Base-by-base conservation (phyloP, 2,113 vertebrate species). In the Leucosticte australis region DNA sequence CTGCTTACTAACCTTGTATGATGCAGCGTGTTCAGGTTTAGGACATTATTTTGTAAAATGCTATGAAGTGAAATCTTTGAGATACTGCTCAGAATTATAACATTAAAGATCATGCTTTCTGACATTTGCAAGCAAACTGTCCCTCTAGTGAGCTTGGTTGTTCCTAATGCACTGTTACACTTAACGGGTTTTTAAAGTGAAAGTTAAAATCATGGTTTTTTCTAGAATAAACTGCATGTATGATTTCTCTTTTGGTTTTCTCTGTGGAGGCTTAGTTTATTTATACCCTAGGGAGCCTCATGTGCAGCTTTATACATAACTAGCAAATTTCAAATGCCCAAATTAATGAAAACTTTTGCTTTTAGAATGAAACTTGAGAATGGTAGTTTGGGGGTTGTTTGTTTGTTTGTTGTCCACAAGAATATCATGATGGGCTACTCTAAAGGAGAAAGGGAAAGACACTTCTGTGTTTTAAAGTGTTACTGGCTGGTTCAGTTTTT, bases 401-500 rank as follows among this genome's bases (percentile, higher is more conserved):
- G 53, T 53, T 70, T 53, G 56, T 77, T 80, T 83, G 57, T 96
- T 94, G 33, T 92, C 87, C 35, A 96, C 75, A 56, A 47, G 87
- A 60, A 16, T 92, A 60, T 93, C 92, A 88, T 83, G 92, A 81
- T 76, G 87, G 70, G n/a, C 63, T 96, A 77, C 62, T 90, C 47
- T 89, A 77, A 91, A 96, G 96, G 78, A 89, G 91, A 96, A 91
- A 87, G 92, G 78, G 92, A 92, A 90, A 83, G 86, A 94, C 59
- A 93, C 65, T 96, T 94, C 24, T 71, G 9, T 92, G 74, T 89
- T 96, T 93, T 87, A 94, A 95, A 96, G 90, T 96, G 92, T 96
- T 98, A 98, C 98, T 98, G 98, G 96, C 98, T 97, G 98, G 98
- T 92, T 98, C 98, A 98, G 98, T 97, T 96, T 77, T 77, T 42